A percentile compares a stretch with the other conserved stretches of the same genome.
Evolutionary conservation across 2,797 vertebrate genomes (phyloP).

Genomic region (Mormyrus hasselquistii): DNA sequence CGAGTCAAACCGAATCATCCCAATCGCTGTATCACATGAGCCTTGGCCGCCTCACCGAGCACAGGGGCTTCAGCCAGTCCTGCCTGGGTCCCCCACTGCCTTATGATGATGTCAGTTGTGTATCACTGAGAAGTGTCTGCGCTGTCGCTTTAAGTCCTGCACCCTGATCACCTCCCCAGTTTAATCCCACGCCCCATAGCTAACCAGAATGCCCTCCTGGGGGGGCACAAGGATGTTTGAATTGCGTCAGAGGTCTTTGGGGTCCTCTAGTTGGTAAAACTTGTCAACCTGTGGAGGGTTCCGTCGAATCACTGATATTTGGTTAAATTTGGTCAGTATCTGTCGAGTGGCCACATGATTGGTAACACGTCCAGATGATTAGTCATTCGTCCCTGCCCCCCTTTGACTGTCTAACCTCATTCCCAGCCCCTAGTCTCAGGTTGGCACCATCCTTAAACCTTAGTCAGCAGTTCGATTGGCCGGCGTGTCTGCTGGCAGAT

Average conservation of each 20-base stretch:
- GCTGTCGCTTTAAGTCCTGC: not conserved
- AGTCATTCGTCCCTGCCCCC: not conserved
- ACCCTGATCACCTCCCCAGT: not conserved
- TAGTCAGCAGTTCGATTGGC: not conserved
- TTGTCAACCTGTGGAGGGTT: not conserved
- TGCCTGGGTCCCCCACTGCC: not conserved
- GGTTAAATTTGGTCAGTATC: not conserved
- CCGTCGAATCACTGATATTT: not conserved
- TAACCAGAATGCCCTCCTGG: not conserved
- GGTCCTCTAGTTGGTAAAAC: not conserved
- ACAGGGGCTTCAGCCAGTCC: not conserved
- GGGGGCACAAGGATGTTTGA: not conserved
- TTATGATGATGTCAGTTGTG: not conserved
- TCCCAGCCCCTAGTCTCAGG: not conserved
- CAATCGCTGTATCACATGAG: not conserved
- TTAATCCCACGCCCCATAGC: not conserved
- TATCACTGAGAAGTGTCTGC: not conserved
- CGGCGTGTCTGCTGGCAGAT: slow-evolving; percentile 22
- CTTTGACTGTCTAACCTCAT: not conserved
- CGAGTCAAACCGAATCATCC: slow-evolving; percentile 27
- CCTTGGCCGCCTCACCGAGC: not conserved
- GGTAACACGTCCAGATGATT: not conserved
- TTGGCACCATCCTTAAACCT: not conserved
- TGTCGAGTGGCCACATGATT: not conserved
- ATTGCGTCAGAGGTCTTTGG: not conserved